Conservation (phyloP, 1,140 invertebrate species). For the Cardiocondyla obscurior region DNA sequence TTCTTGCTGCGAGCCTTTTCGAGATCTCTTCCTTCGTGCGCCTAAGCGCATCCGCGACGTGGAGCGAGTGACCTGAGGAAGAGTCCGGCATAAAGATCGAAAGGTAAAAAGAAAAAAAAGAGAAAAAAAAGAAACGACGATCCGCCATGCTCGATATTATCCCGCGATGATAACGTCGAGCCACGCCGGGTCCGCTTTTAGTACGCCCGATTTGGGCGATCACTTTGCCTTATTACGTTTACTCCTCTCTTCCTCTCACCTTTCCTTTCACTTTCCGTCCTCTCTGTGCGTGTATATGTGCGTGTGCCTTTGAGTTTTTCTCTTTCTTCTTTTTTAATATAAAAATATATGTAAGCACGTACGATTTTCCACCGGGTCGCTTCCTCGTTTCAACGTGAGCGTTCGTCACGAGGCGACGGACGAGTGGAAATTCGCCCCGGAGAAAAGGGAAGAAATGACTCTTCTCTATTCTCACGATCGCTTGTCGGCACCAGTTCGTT, state of each 20-base stretch:
- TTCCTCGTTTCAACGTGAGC: neutral
- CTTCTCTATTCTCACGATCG: constrained; percentile 78
- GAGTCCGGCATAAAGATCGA: constrained; percentile 54
- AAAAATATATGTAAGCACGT: neutral
- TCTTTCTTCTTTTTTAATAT: neutral
- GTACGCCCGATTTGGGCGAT: constrained; percentile 81
- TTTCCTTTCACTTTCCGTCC: neutral
- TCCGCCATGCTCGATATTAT: constrained; percentile 72
- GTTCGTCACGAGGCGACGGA: constrained; percentile 18
- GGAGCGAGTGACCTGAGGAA: neutral
- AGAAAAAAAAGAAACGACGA: constrained; percentile 49
- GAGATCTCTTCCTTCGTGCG: neutral
- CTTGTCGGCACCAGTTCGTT: constrained; percentile 79
- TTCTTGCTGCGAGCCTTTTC: neutral
- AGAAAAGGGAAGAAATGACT: constrained; percentile 69
- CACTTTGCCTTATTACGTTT: constrained; percentile 46
- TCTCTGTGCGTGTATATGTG: neutral
- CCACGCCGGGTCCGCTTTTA: constrained; percentile 69
- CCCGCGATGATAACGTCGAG: constrained; percentile 59
- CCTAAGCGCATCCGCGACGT: neutral
- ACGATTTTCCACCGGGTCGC: neutral
- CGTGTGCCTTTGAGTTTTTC: neutral
- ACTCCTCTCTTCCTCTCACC: constrained; percentile 60
- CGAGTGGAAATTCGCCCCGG: constrained; percentile 61
- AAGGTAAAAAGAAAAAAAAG: constrained; percentile 52